A percentile compares a stretch with the other conserved stretches of the same genome.
Evolutionary conservation across 2,797 vertebrate genomes (phyloP).

Genomic region (Anguilla megastoma): DNA sequence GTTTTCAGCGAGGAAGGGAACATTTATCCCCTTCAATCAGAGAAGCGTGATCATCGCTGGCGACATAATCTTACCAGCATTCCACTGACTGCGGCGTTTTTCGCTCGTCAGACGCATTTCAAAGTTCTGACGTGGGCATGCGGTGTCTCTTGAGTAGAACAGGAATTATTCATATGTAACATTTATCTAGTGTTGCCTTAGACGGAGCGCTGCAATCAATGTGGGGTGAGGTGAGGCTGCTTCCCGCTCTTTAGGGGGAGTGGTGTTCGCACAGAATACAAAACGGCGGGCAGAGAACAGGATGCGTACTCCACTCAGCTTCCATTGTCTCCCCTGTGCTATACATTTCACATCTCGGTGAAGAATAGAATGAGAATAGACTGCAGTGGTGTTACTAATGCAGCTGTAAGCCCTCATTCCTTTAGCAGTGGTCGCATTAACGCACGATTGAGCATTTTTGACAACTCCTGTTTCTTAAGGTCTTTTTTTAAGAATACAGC

Average conservation of each 20-base stretch:
- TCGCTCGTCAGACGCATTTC: background rate
- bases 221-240: background rate
- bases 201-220: background rate
- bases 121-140: background rate
- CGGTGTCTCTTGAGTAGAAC: background rate
- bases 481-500: no score
- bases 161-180: slow-evolving; percentile 12
- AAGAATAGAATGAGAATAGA: no score
- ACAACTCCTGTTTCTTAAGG: no score
- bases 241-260: background rate
- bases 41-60: background rate
- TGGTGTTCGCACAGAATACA: background rate
- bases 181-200: slow-evolving; percentile 2
- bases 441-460: no score
- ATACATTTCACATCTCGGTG: background rate
- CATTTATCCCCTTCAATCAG: background rate
- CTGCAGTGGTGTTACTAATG: background rate
- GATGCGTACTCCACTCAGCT: background rate
- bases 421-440: background rate
- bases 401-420: background rate
- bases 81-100: background rate
- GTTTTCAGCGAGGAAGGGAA: background rate
- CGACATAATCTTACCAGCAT: background rate
- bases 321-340: background rate
- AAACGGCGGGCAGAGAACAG: background rate